Conservation (phyloP, 2,113 vertebrate species). For the Phalacrocorax brasilianus region DNA sequence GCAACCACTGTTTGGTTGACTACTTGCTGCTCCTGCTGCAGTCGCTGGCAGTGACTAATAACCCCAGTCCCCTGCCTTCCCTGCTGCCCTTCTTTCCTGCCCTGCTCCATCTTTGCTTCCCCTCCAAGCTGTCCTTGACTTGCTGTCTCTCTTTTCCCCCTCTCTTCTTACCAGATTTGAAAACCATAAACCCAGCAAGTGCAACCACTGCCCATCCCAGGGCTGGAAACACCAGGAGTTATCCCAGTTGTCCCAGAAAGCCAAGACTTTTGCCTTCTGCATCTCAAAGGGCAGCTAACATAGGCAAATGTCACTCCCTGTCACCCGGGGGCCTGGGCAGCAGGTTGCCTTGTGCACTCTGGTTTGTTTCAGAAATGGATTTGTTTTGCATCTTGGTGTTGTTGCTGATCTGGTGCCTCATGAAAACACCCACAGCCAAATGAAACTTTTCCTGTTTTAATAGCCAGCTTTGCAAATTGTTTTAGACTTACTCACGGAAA, state of each 20-base stretch:
- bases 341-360: not conserved
- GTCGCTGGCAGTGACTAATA: not conserved
- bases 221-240: not conserved
- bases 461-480: conserved; percentile 29
- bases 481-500: not conserved
- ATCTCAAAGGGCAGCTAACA: not conserved
- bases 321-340: not conserved
- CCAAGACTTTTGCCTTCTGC: not conserved
- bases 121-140: not conserved
- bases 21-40: not conserved
- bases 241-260: not conserved
- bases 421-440: not conserved
- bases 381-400: not conserved
- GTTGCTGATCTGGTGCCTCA: not conserved
- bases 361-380: not conserved
- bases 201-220: not conserved
- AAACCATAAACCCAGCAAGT: not conserved
- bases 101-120: not conserved
- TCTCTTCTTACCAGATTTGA: not conserved
- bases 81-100: not conserved
- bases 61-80: not conserved
- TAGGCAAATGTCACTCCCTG: not conserved
- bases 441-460: not conserved
- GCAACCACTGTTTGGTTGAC: not conserved
- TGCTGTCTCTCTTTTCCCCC: not conserved